Evolutionary conservation across 2,113 vertebrate genomes (phyloP).

Genomic region (Epinephelus fuscoguttatus): DNA sequence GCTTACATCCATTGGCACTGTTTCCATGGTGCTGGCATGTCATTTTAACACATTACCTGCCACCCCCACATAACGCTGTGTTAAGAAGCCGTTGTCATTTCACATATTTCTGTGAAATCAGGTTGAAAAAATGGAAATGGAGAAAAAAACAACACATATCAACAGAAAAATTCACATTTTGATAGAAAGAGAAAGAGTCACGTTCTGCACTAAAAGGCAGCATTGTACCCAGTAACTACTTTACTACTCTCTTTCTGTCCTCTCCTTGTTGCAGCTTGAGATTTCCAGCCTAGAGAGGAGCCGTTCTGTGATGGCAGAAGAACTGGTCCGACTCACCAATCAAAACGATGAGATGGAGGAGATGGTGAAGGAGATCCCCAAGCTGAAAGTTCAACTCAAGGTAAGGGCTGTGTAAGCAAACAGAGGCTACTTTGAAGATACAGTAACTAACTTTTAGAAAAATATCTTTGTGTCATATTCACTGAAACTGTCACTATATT

Average conservation of each 20-base stretch:
- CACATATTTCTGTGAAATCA: too few species aligned
- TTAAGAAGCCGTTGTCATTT: too few species aligned
- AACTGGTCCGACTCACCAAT: slow-evolving; percentile 95
- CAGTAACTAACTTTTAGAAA: too few species aligned
- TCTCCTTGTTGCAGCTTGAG: slow-evolving; percentile 87
- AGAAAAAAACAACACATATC: background rate
- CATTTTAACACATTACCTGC: too few species aligned
- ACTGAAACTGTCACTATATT: too few species aligned
- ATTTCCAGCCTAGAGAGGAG: slow-evolving; percentile 94
- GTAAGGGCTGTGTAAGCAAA: slow-evolving; percentile 73
- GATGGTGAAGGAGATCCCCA: slow-evolving; percentile 93
- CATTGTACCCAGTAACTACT: background rate
- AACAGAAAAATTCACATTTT: background rate
- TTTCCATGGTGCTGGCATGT: too few species aligned
- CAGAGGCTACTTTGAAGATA: too few species aligned
- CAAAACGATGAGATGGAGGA: slow-evolving; percentile 97
- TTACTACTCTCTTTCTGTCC: background rate
- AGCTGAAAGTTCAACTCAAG: slow-evolving; percentile 89
- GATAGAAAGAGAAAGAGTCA: background rate
- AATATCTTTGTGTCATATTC: too few species aligned
- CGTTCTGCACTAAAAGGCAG: background rate
- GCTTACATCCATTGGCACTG: too few species aligned
- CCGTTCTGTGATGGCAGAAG: slow-evolving; percentile 95
- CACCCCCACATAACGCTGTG: too few species aligned
- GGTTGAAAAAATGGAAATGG: background rate